Evolutionary conservation across 2,113 vertebrate species (phyloP).

Genomic region (Oenanthe oenanthe): DNA sequence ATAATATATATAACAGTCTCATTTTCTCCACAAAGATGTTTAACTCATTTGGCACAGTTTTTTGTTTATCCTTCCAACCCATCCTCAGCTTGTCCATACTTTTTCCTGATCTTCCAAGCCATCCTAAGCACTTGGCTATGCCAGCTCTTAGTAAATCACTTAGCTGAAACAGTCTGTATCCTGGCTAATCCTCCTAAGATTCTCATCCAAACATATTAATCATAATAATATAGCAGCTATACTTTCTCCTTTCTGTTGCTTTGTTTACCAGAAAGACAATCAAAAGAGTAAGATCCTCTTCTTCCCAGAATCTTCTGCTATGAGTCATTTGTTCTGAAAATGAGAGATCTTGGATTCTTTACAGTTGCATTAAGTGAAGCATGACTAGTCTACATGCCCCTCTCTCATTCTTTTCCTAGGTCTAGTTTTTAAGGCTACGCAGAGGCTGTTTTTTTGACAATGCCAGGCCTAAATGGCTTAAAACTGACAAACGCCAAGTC

Average conservation of each 20-base stretch:
- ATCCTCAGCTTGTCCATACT: neutral
- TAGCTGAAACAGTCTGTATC: neutral
- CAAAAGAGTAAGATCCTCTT: neutral
- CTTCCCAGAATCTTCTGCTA: neutral
- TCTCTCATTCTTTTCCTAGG: neutral
- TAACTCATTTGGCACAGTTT: neutral
- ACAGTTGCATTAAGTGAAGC: neutral
- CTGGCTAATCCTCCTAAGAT: neutral
- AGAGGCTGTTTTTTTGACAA: neutral
- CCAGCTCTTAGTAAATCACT: neutral
- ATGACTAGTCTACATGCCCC: neutral
- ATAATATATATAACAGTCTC: neutral
- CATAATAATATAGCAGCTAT: neutral
- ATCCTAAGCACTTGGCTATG: neutral
- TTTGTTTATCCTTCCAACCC: neutral
- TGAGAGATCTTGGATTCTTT: neutral
- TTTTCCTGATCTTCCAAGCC: neutral
- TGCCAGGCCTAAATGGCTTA: neutral
- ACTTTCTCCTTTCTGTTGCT: neutral
- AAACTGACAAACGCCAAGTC: neutral
- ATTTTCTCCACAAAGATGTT: neutral
- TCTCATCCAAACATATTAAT: neutral
- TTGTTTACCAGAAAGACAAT: neutral
- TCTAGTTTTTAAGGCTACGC: neutral
- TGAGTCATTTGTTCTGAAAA: neutral